A percentile compares a stretch with the other conserved stretches of the same genome.
These are phyloP conservation scores for Microcaecilia unicolor DNA, from an alignment of 2,797 vertebrate species.

Conservation along the genomic window DNA sequence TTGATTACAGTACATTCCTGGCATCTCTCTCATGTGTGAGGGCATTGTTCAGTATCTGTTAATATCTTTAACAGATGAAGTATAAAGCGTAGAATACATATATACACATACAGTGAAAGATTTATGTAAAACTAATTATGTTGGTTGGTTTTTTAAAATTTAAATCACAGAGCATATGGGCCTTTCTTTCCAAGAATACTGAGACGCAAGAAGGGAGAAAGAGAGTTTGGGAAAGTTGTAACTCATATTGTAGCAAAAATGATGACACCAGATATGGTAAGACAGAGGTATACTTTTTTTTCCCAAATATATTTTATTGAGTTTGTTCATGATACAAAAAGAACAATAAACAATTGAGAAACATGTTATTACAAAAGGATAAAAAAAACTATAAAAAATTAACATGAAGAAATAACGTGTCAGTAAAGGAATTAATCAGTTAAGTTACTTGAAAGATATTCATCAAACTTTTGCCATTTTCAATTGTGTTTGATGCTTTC, in stretches of 20 bases:
- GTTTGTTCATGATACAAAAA: too few relatives aligned
- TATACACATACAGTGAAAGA: background rate
- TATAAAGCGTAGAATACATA: background rate
- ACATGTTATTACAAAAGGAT: too few relatives aligned
- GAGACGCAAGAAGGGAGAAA: constrained; percentile 41
- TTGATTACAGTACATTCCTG: constrained; percentile 1
- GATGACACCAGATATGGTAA: constrained; percentile 49
- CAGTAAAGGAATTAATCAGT: too few relatives aligned
- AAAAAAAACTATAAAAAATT: too few relatives aligned
- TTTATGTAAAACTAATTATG: constrained; percentile 6
- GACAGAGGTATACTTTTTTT: background rate
- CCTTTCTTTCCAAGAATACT: constrained; percentile 50
- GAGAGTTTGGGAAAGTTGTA: constrained; percentile 40
- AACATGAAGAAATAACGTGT: too few relatives aligned
- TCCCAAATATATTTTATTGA: too few relatives aligned
- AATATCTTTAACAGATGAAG: background rate
- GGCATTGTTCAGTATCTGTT: constrained; percentile 1
- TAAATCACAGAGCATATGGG: constrained; percentile 41
- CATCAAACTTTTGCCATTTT: too few relatives aligned
- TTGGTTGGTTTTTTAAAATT: background rate
- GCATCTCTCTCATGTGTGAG: background rate
- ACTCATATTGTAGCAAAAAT: constrained; percentile 51
- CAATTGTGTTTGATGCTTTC: too few relatives aligned
- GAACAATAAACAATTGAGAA: too few relatives aligned
- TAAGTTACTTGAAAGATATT: too few relatives aligned